Evolutionary conservation across 2,797 vertebrate genomes (phyloP).

Genomic region (Tinamus major): DNA sequence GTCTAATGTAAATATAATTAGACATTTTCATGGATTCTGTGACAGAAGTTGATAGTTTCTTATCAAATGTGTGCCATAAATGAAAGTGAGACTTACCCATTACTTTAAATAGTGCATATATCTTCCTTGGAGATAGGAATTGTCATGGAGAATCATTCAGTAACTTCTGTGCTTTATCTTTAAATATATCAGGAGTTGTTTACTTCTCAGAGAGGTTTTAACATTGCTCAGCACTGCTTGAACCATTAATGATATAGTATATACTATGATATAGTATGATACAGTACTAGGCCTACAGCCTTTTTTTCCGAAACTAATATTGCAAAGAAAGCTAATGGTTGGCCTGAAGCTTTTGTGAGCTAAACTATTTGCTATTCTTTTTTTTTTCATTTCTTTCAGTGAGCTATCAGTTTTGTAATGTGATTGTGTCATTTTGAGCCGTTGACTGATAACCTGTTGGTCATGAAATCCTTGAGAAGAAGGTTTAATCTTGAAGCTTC

Average conservation of each 20-base stretch:
- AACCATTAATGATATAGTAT: not conserved
- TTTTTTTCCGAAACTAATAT: not conserved
- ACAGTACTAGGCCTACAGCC: not conserved
- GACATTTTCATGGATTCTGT: not conserved
- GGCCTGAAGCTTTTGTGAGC: not conserved
- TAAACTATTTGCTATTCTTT: not conserved
- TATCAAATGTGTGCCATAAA: not conserved
- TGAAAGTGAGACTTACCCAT: not conserved
- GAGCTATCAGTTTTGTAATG: not conserved
- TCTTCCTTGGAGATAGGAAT: not conserved
- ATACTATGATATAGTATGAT: too few species aligned
- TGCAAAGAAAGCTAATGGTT: not conserved
- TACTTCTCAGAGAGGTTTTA: not conserved
- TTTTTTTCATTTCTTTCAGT: not conserved
- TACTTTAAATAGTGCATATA: not conserved
- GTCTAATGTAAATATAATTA: not conserved
- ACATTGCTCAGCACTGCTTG: not conserved
- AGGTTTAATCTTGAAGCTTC: not conserved
- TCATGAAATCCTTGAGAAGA: not conserved
- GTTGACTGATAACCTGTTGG: not conserved
- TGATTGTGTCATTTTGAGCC: not conserved
- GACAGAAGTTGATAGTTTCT: not conserved
- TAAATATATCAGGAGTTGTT: not conserved
- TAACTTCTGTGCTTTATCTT: not conserved
- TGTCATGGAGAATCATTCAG: not conserved